Evolutionary conservation across 2,888 invertebrate species (phyloP), one percentile per base, ranked within the genome.

Genomic region (Lissonota sp.): DNA sequence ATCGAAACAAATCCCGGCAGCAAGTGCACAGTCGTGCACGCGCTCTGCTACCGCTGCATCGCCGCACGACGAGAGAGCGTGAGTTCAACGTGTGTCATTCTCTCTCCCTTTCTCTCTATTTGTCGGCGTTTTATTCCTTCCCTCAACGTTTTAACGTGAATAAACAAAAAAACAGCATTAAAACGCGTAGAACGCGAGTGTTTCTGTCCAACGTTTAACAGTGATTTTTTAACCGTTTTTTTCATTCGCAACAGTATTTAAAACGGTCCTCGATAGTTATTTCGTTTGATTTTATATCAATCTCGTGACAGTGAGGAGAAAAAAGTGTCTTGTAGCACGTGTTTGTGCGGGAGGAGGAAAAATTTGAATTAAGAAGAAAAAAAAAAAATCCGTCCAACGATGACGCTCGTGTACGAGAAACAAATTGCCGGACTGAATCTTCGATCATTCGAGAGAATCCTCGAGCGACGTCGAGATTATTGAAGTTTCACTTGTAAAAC

Each of bases 381-480:
- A 40, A 55, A 63, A 42, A 37, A 44, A n/a, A 57, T 40, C 26
- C 46, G n/a, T 63, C 14, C 53, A 53, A 6, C 64, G 67, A 81
- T 71, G 81, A 71, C 77, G 72, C 62, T 78, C 12, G 64, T 71
- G 60, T 71, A 42, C 37, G 66, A 53, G n/a, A 75, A 71, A 26
- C 60, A 66, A 12, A 16, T 81, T 16, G 74, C 1, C 58, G 66
- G 66, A 74, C 58, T 71, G 71, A 78, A 78, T 74, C 71, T 74
- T 74, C 70, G 81, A 58, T 53, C 78, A 12, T 71, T 66, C 71
- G 74, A 55, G 55, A 57, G 60, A 66, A 67, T 78, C 44, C 78
- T 74, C 78, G 74, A 78, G 55, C 81, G 81, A 44, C 81, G 67
- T 74, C 74, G 78, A 60, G 51, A 69, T 49, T 55, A 81, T 70